Base-by-base conservation (phyloP, 1,140 invertebrate species). In the Phymorhynchus buccinoides region DNA sequence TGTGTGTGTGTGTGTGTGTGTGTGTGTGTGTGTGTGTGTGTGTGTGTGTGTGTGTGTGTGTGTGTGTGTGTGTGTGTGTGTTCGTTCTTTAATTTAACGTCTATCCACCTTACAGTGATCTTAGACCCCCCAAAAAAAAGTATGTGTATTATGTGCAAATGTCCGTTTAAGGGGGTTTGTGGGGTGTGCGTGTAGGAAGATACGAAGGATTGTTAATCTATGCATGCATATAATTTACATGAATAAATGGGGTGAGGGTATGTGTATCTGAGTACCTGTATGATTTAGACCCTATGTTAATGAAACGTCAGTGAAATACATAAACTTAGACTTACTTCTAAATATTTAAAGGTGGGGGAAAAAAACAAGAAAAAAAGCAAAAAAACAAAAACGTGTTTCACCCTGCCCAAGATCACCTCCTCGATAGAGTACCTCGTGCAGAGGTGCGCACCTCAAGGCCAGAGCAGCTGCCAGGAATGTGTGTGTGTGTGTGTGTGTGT, bases 321-420 rank as follows among this genome's bases (percentile, higher is more conserved):
- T n/a, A n/a, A n/a, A n/a, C n/a, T n/a, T n/a, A n/a, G n/a, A n/a
- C n/a, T n/a, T n/a, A n/a, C n/a, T n/a, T n/a, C n/a, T n/a, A n/a
- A n/a, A n/a, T n/a, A n/a, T n/a, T n/a, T n/a, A n/a, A n/a, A n/a
- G n/a, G n/a, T n/a, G n/a, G n/a, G n/a, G n/a, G n/a, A n/a, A n/a
- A n/a, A n/a, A n/a, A 66, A 12, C 27, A 27, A 12, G 27, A 27
- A 6, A 66, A 4, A 14, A 27, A 9, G 62, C 9, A 27, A 9
- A 66, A 66, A 6, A 66, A 66, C 7, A n/a, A 7, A 4, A 66
- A 66, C 9, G 27, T 66, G 27, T 27, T 9, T 52, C 22, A 52
- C 48, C 48, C 48, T 99, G 22, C 97, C 98, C 3, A 96, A 99
- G 92, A 94, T 96, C 0, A 97, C 98, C 32, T 97, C 97, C 27